Evolutionary conservation across 30 jellyfish, hydroid and myxozoan genomes (phyloP), one percentile per base, ranked within the genome.

Genomic region (Aurelia aurita): DNA sequence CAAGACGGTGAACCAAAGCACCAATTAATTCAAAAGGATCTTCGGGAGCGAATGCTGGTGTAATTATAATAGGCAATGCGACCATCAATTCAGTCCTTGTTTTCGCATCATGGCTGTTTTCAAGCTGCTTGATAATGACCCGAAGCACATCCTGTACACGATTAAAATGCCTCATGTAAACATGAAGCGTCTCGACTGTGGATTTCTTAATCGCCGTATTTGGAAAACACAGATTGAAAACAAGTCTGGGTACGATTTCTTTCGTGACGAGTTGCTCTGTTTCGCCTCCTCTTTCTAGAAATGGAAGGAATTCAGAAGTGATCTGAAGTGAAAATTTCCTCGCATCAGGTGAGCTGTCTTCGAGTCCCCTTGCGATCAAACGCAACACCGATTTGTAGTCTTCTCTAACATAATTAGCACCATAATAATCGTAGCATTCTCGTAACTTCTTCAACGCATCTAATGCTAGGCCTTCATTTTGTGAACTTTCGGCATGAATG

Each of bases 151-250:
- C 83, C 78, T 78, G 88, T 7, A 74, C 90, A 31, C 88, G 80
- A 25, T 81, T 25, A 44, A 70, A 86, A 63, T 85, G 93, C 62
- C 77, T 82, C 84, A 87, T 80, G 84, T 87, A 93, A 53, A 88
- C 90, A 87, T 93, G 97, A 16, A 93, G 94, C 61, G 91, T 86
- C 45, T 87, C 94, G 19, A 93, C 84, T 11, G 97, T 86, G 19
- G 92, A 86, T 44, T 76, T 86, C 67, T 92, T 92, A 3, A 92
- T 84, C 39, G 92, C 90, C 35, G 90, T 45, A 28, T 92, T 80
- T 3, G 88, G 84, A 65, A 58, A 80, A 25, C 92, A 71, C 29
- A 92, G 85, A 67, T 92, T 92, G 44, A 74, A 79, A 13, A 92
- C 86, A 47, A 89, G 59, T 39, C 80, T 74, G 18, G 98, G 98